phyloP scores from a whole-genome alignment of 2,797 vertebrate species.

The Champsocephalus esox region DNA sequence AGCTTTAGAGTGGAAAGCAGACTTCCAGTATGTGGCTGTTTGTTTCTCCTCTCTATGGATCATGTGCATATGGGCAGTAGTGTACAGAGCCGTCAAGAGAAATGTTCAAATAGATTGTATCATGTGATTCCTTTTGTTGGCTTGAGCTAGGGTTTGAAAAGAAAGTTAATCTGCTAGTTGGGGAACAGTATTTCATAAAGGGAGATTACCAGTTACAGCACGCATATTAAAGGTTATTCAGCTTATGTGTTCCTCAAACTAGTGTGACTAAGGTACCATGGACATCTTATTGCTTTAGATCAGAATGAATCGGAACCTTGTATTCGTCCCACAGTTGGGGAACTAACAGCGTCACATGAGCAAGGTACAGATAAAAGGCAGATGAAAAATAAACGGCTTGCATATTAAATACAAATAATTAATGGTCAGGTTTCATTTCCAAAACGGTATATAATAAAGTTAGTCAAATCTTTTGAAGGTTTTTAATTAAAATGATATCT shows the following conservation, averaged over 20 bases:
- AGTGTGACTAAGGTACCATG: neutral
- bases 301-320: too few species aligned
- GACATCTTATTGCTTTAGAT: neutral
- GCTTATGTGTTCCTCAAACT: neutral
- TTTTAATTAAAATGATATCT: too few species aligned
- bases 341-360: too few species aligned
- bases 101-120: slow-evolving; percentile 15
- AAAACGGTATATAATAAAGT: too few species aligned
- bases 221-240: neutral
- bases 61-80: neutral
- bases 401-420: too few species aligned
- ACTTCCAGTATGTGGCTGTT: slow-evolving; percentile 8
- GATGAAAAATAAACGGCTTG: too few species aligned
- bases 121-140: slow-evolving; percentile 37
- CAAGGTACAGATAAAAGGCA: too few species aligned
- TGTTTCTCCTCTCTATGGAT: slow-evolving; percentile 16
- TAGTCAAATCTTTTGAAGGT: too few species aligned
- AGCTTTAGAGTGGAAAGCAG: neutral
- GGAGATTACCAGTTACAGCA: slow-evolving; percentile 20
- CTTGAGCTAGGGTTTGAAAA: neutral
- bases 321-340: too few species aligned
- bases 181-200: slow-evolving; percentile 4
- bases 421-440: too few species aligned
- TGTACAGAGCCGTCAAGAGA: slow-evolving; percentile 8
- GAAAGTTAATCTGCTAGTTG: slow-evolving; percentile 19